Base-by-base conservation (phyloP, 2,113 vertebrate species). In the Butorides virescens region DNA sequence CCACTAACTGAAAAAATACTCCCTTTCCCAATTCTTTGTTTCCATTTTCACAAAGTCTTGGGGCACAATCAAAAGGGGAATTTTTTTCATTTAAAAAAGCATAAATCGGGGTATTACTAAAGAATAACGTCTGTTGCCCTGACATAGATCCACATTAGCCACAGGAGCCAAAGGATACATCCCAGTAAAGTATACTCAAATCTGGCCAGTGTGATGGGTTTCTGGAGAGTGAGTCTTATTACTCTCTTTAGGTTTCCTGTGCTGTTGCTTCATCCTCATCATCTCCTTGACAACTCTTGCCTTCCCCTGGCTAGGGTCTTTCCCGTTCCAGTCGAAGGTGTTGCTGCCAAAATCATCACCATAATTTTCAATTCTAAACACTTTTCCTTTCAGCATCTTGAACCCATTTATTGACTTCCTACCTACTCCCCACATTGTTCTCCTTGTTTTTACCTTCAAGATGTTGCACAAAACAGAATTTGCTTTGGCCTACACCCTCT, bases 381-480 rank as follows among this genome's bases (percentile, higher is more conserved):
- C 32, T 58, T 95, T 89, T 92, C 73, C 80, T 92, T 92, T 78
- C 92, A 71, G 52, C 77, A 92, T 92, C 86, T 87, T 91, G 87
- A 95, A 78, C 42, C 15, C 39, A 86, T 90, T 92, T 73, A 59
- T 61, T 85, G 36, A 83, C 20, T 95, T 95, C 61, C 73, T 52
- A 93, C 50, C 86, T 87, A 81, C 46, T 92, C 52, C 61, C 37
- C 46, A 84, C 47, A 49, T 78, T 7, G 3, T 66, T 86, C 18
- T 90, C 27, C 30, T 83, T 80, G 17, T 4, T 77, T 95, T 95
- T 84, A 68, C 56, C 56, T 92, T 87, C 27, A 86, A 62, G 62
- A 68, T 78, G 30, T 74, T 90, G 19, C 32, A 93, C 39, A 71
- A 89, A 93, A 39, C 13, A 80, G 50, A 90, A 83, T 85, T 49